phyloP scores from a whole-genome alignment of 64 coral and sea anemone genomes.

The Acropora yongei region DNA sequence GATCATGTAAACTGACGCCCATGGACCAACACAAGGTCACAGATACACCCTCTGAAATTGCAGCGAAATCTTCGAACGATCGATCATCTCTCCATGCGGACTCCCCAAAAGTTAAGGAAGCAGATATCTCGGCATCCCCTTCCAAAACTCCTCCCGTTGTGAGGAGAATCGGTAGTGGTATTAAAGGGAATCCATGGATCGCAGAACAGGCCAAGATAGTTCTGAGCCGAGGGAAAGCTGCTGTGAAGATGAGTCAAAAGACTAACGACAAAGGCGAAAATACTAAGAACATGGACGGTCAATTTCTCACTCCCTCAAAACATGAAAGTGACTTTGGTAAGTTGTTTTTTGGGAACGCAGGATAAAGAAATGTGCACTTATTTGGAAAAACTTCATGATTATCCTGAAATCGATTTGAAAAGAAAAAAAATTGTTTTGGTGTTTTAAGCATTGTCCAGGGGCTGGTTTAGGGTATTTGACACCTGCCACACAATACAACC shows the following conservation, averaged over 20 bases:
- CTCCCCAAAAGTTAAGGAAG: conserved; percentile 1
- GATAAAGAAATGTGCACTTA: neutral
- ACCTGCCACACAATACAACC: too few species aligned
- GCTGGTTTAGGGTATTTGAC: neutral
- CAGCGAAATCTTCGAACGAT: neutral
- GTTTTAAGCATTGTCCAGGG: neutral
- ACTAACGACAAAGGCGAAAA: neutral
- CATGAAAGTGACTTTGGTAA: neutral
- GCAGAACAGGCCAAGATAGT: conserved; percentile 94
- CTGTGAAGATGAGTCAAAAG: conserved; percentile 69
- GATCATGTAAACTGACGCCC: neutral
- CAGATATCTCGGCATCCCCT: conserved; percentile 7
- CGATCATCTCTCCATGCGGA: neutral
- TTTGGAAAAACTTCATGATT: neutral
- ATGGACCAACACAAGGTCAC: neutral
- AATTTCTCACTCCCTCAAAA: neutral
- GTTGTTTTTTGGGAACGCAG: neutral
- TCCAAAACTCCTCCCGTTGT: conserved; percentile 65
- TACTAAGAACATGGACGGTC: neutral
- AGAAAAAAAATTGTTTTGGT: neutral
- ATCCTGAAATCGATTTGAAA: neutral
- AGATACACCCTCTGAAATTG: neutral
- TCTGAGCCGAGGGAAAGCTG: conserved; percentile 72
- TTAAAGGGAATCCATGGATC: conserved; percentile 94
- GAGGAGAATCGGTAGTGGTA: conserved; percentile 50